Conservation (phyloP, 35 echinoderm and acorn worm species). For the Diadema setosum region DNA sequence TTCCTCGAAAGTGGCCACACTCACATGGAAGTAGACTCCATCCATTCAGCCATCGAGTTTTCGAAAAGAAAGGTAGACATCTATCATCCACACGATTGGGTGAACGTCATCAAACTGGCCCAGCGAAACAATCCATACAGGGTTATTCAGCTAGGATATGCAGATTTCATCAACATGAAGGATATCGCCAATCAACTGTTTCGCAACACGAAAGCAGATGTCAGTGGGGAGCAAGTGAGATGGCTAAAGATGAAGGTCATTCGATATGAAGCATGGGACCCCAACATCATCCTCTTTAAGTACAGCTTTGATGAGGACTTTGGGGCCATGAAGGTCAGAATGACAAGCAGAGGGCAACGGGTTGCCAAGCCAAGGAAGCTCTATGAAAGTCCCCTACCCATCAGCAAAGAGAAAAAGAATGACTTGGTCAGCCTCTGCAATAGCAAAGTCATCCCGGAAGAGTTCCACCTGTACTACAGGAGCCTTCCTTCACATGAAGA, state of each 20-base stretch:
- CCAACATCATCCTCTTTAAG: background rate
- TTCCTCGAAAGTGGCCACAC: constrained; percentile 26
- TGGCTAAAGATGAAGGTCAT: background rate
- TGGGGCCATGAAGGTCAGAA: background rate
- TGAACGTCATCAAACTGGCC: background rate
- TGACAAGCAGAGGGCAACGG: background rate
- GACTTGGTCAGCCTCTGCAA: too few relatives aligned
- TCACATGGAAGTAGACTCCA: constrained; percentile 13
- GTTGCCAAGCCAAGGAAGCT: too few relatives aligned
- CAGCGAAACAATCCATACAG: background rate
- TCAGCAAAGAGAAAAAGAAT: too few relatives aligned
- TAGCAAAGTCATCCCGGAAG: too few relatives aligned
- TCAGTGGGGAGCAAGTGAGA: background rate
- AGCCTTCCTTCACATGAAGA: too few relatives aligned
- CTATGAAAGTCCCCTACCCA: too few relatives aligned
- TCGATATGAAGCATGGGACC: background rate
- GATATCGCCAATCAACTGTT: background rate
- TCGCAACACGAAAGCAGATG: background rate
- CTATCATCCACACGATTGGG: background rate
- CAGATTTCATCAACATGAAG: background rate
- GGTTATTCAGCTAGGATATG: background rate
- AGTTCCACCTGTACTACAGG: too few relatives aligned
- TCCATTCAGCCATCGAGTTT: background rate
- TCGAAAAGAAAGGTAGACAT: background rate
- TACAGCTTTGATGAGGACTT: background rate